These are phyloP conservation scores for Atherinomorus stipes DNA, from an alignment of 2,113 vertebrate species.

Conservation along the genomic window DNA sequence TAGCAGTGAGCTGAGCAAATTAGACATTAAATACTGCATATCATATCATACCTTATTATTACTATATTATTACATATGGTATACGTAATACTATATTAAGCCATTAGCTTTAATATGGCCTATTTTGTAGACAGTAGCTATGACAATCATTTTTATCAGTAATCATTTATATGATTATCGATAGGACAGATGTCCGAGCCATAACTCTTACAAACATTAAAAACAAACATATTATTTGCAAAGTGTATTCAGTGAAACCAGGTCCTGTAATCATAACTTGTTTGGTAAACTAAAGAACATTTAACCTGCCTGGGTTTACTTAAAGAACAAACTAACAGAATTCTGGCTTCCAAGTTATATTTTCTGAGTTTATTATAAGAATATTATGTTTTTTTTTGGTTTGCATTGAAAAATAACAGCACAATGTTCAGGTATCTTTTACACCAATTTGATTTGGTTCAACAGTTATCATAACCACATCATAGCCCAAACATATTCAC, in stretches of 20 bases:
- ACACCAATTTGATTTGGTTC: constrained; percentile 69
- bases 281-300: neutral
- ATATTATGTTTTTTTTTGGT: constrained; percentile 83
- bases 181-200: neutral
- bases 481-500: constrained; percentile 35
- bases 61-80: no score
- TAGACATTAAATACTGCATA: no score
- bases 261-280: neutral
- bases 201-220: neutral
- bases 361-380: constrained; percentile 84
- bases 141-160: no score
- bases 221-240: neutral
- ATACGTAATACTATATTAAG: no score
- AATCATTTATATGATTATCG: no score
- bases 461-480: constrained; percentile 60
- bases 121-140: no score
- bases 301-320: neutral
- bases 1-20: no score
- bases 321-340: constrained; percentile 1
- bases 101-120: no score
- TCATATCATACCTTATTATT: no score
- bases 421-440: constrained; percentile 64
- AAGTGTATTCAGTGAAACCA: neutral
- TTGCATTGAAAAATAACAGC: constrained; percentile 76
- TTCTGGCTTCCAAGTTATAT: constrained; percentile 4